Percentiles rank a stretch among this genome's conserved stretches.
Evolutionary conservation across 1,140 invertebrate genomes (phyloP).

Genomic region (Bombus waltoni): DNA sequence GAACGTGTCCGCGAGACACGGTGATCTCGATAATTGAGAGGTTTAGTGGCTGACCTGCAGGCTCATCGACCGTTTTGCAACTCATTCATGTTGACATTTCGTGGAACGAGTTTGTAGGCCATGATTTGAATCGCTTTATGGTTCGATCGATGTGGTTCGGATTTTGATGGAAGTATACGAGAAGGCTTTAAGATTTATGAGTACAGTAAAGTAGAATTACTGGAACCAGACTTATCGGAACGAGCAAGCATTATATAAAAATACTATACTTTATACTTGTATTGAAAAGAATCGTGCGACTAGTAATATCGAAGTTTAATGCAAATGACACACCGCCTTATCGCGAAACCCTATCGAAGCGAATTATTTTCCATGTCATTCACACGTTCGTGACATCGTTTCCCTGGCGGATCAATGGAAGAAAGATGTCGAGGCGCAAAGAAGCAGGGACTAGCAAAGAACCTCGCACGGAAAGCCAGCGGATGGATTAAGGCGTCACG

Average conservation of each 20-base stretch:
- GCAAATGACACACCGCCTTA: not conserved
- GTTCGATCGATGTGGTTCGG: not conserved
- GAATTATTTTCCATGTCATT: not conserved
- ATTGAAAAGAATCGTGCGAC: not conserved
- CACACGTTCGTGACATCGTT: not conserved
- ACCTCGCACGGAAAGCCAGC: not conserved
- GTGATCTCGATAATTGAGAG: conserved; percentile 17
- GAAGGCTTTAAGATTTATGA: not conserved
- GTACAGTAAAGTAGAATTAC: not conserved
- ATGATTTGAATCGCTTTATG: not conserved
- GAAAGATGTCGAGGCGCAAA: not conserved
- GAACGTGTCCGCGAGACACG: conserved; percentile 1
- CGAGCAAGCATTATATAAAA: not conserved
- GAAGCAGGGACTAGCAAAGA: not conserved
- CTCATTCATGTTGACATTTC: not conserved
- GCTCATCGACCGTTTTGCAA: not conserved
- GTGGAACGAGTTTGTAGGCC: not conserved
- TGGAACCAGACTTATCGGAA: too few species aligned
- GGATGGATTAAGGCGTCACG: conserved; percentile 25
- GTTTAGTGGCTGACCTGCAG: not conserved
- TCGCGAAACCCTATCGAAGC: not conserved
- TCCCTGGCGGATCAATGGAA: not conserved
- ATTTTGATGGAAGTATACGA: not conserved
- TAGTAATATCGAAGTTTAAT: not conserved
- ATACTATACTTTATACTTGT: too few species aligned